phyloP scores from a whole-genome alignment of 2,113 vertebrate genomes.

The Misgurnus mizolepis region DNA sequence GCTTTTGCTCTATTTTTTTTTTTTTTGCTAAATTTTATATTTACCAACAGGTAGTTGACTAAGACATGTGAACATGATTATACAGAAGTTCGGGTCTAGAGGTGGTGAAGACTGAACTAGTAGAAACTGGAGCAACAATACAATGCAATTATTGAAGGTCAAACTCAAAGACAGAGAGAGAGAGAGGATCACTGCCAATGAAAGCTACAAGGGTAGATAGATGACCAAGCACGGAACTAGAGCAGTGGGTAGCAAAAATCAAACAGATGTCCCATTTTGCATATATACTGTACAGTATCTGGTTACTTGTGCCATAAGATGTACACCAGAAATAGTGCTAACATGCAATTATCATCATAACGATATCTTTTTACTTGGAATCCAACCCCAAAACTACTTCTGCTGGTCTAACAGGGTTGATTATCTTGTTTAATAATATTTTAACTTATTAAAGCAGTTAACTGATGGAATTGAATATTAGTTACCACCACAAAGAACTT shows the following conservation, averaged over 20 bases:
- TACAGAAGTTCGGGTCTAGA: background rate
- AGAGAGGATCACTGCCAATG: background rate
- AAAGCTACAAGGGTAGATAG: constrained; percentile 5
- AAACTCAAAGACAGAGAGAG: constrained; percentile 22
- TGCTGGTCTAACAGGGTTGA: too few species aligned
- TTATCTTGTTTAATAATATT: too few species aligned
- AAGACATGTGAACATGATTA: background rate
- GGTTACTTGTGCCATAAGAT: background rate
- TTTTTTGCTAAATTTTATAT: too few species aligned
- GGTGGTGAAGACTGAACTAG: background rate
- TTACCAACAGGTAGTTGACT: background rate
- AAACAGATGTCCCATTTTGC: constrained; percentile 11
- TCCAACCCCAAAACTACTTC: too few species aligned
- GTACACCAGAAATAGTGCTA: too few species aligned
- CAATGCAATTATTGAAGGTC: background rate
- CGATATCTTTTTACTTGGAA: too few species aligned
- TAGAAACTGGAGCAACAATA: background rate
- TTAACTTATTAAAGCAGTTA: too few species aligned
- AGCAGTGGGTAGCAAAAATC: constrained; percentile 13
- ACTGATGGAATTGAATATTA: too few species aligned
- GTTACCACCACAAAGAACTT: too few species aligned
- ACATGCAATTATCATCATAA: background rate
- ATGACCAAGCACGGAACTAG: constrained; percentile 24
- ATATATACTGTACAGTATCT: background rate
- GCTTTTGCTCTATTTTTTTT: too few species aligned